phyloP scores from a whole-genome alignment of 1,140 invertebrate genomes.

The Belonocnema kinseyi region DNA sequence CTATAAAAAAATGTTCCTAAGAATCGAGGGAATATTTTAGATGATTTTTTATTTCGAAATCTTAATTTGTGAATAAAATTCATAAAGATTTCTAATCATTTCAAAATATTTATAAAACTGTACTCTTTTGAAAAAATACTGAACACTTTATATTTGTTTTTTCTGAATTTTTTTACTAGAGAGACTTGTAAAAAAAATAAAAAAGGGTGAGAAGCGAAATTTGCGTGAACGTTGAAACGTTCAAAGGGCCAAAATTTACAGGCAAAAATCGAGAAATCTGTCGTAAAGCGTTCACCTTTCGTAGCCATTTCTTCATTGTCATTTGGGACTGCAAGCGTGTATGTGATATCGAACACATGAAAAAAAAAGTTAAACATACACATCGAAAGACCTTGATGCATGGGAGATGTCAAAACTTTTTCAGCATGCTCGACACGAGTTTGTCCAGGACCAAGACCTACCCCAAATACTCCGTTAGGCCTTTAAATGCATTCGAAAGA shows the following conservation, averaged over 20 bases:
- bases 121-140: too few relatives aligned
- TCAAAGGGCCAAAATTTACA: constrained; percentile 12
- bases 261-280: not conserved
- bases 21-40: too few relatives aligned
- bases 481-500: constrained; percentile 43
- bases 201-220: constrained; percentile 9
- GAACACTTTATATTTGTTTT: too few relatives aligned
- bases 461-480: constrained; percentile 70
- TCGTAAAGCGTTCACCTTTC: constrained; percentile 21
- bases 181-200: not conserved
- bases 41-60: too few relatives aligned
- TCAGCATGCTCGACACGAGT: constrained; percentile 20
- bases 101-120: too few relatives aligned
- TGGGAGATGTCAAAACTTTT: constrained; percentile 3
- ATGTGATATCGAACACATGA: not conserved
- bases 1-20: too few relatives aligned
- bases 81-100: too few relatives aligned
- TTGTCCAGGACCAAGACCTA: constrained; percentile 63
- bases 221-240: not conserved
- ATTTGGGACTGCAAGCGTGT: not conserved
- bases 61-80: too few relatives aligned
- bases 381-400: not conserved
- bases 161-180: too few relatives aligned
- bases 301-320: constrained; percentile 13
- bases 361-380: not conserved